Evolutionary conservation across 2,888 invertebrate genomes (phyloP).

Genomic region (Acronicta leporina): DNA sequence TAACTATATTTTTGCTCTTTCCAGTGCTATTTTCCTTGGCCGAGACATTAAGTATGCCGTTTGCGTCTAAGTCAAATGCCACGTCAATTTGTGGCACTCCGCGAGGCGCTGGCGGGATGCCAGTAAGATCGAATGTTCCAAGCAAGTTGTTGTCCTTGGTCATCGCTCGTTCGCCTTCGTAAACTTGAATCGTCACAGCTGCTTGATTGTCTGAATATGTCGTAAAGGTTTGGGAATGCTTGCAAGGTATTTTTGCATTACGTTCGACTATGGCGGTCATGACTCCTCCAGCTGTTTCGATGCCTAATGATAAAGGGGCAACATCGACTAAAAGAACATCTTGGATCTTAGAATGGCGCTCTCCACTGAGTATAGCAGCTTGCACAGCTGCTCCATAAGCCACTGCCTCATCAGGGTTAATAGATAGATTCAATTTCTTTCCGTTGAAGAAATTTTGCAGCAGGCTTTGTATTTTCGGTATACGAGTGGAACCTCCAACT

Average conservation of each 20-base stretch:
- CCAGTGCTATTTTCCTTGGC: slow-evolving; percentile 91
- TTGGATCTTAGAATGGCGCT: slow-evolving; percentile 93
- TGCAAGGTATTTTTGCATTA: slow-evolving; percentile 92
- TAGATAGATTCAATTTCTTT: slow-evolving; percentile 92
- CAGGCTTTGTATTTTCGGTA: slow-evolving; percentile 93
- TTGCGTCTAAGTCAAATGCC: slow-evolving; percentile 93
- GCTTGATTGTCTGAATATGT: slow-evolving; percentile 95
- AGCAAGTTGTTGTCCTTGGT: slow-evolving; percentile 93
- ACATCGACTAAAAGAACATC: slow-evolving; percentile 90
- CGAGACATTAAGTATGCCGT: slow-evolving; percentile 94
- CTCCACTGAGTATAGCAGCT: slow-evolving; percentile 92
- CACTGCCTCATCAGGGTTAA: slow-evolving; percentile 95
- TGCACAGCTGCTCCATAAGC: slow-evolving; percentile 94
- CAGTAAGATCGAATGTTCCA: slow-evolving; percentile 90
- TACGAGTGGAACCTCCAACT: slow-evolving; percentile 94
- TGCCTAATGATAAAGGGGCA: slow-evolving; percentile 91
- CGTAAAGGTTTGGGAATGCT: slow-evolving; percentile 92
- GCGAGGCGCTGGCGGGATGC: slow-evolving; percentile 91
- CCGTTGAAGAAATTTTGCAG: slow-evolving; percentile 93
- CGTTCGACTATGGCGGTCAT: slow-evolving; percentile 93
- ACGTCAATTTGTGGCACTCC: slow-evolving; percentile 91
- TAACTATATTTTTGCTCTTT: slow-evolving; percentile 93
- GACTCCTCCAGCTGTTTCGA: slow-evolving; percentile 94
- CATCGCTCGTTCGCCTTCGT: slow-evolving; percentile 94
- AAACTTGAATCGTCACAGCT: slow-evolving; percentile 92